Evolutionary conservation across 2,888 invertebrate genomes (phyloP).

Genomic region (Dioctria linearis): DNA sequence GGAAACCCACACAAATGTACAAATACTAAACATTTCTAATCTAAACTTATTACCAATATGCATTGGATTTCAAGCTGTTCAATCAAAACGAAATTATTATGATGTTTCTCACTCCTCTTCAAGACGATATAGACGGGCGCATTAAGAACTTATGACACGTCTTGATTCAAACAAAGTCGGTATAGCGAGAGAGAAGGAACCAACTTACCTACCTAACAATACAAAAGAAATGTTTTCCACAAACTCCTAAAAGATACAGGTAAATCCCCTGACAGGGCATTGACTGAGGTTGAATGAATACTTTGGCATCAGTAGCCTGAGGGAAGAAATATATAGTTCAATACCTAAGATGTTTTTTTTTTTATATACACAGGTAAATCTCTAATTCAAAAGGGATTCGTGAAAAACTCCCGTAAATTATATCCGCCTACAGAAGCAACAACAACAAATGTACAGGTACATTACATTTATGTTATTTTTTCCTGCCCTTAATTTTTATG

Average conservation of each 20-base stretch:
- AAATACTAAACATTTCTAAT: no score
- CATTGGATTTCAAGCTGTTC: no score
- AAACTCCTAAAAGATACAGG: background rate
- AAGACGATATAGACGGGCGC: no score
- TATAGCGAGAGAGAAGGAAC: no score
- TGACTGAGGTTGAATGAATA: background rate
- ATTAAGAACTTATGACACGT: no score
- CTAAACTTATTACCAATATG: no score
- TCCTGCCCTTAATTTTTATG: background rate
- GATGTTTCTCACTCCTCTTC: no score
- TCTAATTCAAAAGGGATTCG: background rate
- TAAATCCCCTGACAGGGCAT: background rate
- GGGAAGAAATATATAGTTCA: background rate
- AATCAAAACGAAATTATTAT: no score
- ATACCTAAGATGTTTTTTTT: background rate
- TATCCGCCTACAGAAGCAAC: background rate
- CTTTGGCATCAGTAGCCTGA: background rate
- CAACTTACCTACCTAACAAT: no score
- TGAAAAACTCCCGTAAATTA: background rate
- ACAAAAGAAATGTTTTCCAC: background rate
- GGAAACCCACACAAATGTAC: no score
- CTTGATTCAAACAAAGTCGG: no score
- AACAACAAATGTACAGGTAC: background rate
- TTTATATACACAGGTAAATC: background rate
- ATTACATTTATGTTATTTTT: background rate